Conservation (phyloP, 1,140 invertebrate genomes). For the Zaprionus ghesquierei region DNA sequence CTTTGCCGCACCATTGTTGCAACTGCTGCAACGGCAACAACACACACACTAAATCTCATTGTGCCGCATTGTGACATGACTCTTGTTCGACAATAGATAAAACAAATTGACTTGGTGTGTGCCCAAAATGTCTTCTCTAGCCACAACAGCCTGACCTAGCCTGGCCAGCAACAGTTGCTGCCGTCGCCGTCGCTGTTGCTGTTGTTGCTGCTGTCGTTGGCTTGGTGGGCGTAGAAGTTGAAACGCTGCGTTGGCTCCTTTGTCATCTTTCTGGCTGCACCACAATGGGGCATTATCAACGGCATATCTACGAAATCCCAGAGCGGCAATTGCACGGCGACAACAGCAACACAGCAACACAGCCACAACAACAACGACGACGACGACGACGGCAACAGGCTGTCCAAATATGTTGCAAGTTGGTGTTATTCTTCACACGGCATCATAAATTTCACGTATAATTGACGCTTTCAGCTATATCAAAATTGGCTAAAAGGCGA, state of each 20-base stretch:
- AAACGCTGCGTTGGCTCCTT: slow-evolving; percentile 52
- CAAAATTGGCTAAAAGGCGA: slow-evolving; percentile 77
- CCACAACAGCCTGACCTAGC: background rate
- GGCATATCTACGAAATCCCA: slow-evolving; percentile 59
- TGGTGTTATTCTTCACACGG: slow-evolving; percentile 81
- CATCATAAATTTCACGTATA: slow-evolving; percentile 82
- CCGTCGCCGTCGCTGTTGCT: background rate
- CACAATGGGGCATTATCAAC: slow-evolving; percentile 74
- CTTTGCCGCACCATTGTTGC: slow-evolving; percentile 64
- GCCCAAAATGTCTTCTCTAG: slow-evolving; percentile 80
- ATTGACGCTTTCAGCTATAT: slow-evolving; percentile 82
- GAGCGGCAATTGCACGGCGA: slow-evolving; percentile 42
- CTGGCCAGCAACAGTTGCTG: slow-evolving; percentile 5
- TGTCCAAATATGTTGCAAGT: slow-evolving; percentile 81
- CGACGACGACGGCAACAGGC: slow-evolving; percentile 36
- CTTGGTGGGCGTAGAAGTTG: slow-evolving; percentile 62
- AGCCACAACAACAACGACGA: background rate
- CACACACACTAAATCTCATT: slow-evolving; percentile 77
- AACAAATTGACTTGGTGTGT: slow-evolving; percentile 82
- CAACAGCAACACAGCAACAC: slow-evolving; percentile 14
- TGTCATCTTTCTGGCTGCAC: slow-evolving; percentile 75
- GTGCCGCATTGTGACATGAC: slow-evolving; percentile 79
- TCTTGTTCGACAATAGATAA: slow-evolving; percentile 82
- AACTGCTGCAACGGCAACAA: slow-evolving; percentile 2
- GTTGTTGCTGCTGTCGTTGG: slow-evolving; percentile 11